Conservation (phyloP, 2,797 vertebrate genomes). For the Tokudaia tokunoshimensis region DNA sequence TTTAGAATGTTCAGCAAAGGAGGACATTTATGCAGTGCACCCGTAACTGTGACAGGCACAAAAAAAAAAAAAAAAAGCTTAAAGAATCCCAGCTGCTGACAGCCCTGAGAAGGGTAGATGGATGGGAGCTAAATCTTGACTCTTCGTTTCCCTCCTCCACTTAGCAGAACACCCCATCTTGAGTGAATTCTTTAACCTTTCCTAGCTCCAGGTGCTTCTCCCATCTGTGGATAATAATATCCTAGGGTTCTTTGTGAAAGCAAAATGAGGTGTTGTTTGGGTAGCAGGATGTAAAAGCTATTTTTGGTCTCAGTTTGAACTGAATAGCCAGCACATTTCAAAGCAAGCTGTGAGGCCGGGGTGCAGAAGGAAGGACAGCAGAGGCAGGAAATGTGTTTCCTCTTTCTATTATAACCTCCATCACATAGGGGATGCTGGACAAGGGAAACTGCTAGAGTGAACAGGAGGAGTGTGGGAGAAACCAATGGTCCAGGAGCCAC, state of each 20-base stretch:
- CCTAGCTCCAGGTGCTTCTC: background rate
- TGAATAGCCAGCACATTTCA: background rate
- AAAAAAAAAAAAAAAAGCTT: background rate
- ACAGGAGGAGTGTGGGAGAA: background rate
- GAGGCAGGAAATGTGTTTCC: background rate
- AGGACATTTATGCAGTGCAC: background rate
- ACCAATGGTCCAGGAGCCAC: background rate
- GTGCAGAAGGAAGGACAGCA: background rate
- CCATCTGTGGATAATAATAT: background rate
- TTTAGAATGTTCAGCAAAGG: background rate
- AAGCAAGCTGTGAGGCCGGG: background rate
- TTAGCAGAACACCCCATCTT: background rate
- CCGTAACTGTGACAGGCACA: background rate
- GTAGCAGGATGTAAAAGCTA: background rate
- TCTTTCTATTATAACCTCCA: background rate
- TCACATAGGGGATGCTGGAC: background rate
- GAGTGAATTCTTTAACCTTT: background rate
- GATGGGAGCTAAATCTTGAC: background rate
- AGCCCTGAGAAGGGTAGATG: background rate
- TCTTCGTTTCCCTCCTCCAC: fast-evolving
- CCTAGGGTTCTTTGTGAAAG: background rate
- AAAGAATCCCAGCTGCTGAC: background rate
- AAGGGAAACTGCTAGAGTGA: background rate
- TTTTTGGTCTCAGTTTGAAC: background rate
- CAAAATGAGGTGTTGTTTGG: background rate